Conservation (phyloP, 2,113 vertebrate genomes). For the Tenrec ecaudatus region DNA sequence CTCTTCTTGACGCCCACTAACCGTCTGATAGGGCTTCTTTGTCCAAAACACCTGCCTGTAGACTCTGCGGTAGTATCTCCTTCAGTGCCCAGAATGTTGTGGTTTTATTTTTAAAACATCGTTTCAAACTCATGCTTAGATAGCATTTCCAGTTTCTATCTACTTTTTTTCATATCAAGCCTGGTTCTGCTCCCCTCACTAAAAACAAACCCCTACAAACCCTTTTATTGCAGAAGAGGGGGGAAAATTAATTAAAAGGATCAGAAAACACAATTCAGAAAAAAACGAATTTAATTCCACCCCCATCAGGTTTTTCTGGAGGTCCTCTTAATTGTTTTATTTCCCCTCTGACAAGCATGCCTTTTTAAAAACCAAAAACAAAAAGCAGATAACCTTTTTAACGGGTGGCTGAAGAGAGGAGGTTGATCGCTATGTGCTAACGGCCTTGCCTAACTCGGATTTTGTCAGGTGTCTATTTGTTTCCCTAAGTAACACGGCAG, state of each 20-base stretch:
- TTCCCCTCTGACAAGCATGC: background rate
- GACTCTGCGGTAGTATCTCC: background rate
- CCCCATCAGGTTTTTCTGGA: background rate
- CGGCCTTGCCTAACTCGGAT: background rate
- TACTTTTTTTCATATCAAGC: conserved; percentile 18
- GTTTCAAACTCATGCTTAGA: background rate
- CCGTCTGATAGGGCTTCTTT: background rate
- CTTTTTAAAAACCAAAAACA: too few relatives aligned
- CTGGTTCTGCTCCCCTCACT: background rate
- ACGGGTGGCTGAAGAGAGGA: background rate
- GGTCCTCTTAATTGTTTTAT: background rate
- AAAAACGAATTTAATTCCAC: background rate
- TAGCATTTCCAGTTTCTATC: conserved; percentile 13
- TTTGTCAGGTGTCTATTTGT: background rate
- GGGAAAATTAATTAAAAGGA: background rate
- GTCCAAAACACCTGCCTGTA: background rate
- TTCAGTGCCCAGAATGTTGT: background rate
- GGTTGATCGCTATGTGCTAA: background rate
- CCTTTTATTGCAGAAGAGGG: background rate
- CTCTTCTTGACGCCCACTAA: background rate
- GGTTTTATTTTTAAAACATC: background rate
- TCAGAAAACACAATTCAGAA: conserved; percentile 10
- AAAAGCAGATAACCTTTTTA: background rate
- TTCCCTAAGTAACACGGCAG: conserved; percentile 1
- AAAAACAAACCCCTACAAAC: background rate